Conservation (phyloP, 30 jellyfish, hydroid and myxozoan species). For the Sanderia malayensis region DNA sequence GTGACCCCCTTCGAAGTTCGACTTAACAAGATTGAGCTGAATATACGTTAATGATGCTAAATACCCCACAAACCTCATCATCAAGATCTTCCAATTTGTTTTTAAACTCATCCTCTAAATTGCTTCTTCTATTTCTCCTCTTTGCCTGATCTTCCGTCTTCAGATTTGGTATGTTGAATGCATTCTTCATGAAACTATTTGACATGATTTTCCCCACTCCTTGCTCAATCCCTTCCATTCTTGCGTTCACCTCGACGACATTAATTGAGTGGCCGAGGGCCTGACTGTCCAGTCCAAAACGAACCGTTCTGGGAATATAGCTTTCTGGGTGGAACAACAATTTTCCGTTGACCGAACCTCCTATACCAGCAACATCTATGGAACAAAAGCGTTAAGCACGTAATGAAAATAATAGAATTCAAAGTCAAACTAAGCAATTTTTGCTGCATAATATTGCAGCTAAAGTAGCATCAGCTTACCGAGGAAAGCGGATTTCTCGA, state of each 20-base stretch:
- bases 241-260: slow-evolving; percentile 64
- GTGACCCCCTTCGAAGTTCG: too few species aligned
- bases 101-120: background rate
- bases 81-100: slow-evolving; percentile 21
- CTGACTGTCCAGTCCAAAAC: slow-evolving; percentile 51
- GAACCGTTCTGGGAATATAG: slow-evolving; percentile 76
- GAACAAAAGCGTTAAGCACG: too few species aligned
- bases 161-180: slow-evolving; percentile 62
- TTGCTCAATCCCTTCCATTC: slow-evolving; percentile 90
- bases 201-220: slow-evolving; percentile 47
- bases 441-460: too few species aligned
- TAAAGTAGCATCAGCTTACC: too few species aligned
- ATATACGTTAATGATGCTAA: too few species aligned
- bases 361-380: slow-evolving; percentile 52
- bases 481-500: slow-evolving; percentile 35
- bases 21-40: too few species aligned
- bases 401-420: too few species aligned
- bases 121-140: slow-evolving; percentile 15
- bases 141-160: slow-evolving; percentile 16
- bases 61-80: slow-evolving; percentile 30
- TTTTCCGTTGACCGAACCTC: slow-evolving; percentile 76
- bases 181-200: slow-evolving; percentile 29
- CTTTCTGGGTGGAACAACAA: slow-evolving; percentile 92
- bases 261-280: slow-evolving; percentile 82
- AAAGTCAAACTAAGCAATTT: too few species aligned